Conservation (phyloP, 64 coral and sea anemone species). For the Platygyra sinensis region DNA sequence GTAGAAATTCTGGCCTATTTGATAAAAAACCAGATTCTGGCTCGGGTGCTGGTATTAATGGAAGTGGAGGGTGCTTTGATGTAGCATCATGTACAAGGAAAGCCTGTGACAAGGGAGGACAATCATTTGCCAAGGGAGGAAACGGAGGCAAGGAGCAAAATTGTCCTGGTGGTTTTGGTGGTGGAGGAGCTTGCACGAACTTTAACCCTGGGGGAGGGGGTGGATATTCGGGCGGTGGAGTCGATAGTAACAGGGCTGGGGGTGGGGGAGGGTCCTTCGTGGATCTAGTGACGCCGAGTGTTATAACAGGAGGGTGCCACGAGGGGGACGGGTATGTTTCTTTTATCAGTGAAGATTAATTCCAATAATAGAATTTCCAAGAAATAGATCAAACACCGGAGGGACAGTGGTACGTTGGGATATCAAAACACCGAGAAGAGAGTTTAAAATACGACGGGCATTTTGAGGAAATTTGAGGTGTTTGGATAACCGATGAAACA, state of each 20-base stretch:
- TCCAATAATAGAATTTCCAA: not conserved
- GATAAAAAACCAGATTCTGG: not conserved
- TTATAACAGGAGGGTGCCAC: conserved; percentile 29
- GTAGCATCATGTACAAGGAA: not conserved
- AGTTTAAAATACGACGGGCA: too few relatives aligned
- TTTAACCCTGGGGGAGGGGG: conserved; percentile 61
- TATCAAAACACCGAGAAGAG: not conserved
- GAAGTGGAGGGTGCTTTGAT: conserved; percentile 21
- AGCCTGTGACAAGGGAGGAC: conserved; percentile 42
- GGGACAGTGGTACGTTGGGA: not conserved
- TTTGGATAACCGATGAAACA: too few relatives aligned
- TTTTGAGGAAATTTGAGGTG: too few relatives aligned
- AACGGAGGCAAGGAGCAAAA: conserved; percentile 16
- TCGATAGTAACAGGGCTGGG: not conserved
- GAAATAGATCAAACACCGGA: too few relatives aligned
- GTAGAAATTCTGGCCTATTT: not conserved
- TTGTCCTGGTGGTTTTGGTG: conserved; percentile 85
- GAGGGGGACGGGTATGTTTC: conserved; percentile 60
- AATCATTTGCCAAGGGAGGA: conserved; percentile 10
- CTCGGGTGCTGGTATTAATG: conserved; percentile 26
- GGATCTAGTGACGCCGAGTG: not conserved
- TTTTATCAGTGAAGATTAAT: conserved; percentile 18
- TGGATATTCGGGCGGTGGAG: conserved; percentile 75
- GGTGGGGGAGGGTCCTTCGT: conserved; percentile 69
- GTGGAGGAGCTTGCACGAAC: conserved; percentile 62